Conservation (phyloP, 2,113 vertebrate species). For the Syrmaticus mikado region DNA sequence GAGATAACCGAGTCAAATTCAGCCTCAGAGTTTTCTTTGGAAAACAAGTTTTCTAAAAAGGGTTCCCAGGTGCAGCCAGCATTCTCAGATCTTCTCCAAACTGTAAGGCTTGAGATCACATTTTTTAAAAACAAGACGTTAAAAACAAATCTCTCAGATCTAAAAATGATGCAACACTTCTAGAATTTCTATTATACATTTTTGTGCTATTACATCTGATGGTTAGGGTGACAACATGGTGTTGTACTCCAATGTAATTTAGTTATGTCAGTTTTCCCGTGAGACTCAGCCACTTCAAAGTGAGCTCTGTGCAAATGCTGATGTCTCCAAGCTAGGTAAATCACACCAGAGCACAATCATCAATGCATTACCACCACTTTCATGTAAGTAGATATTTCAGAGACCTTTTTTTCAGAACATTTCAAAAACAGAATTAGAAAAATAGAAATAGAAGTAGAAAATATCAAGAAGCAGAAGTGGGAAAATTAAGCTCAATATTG, state of each 20-base stretch:
- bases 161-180: not conserved
- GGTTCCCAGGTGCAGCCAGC: not conserved
- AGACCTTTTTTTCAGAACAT: not conserved
- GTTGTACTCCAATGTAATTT: constrained; percentile 28
- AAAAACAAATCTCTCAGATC: not conserved
- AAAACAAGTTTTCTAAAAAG: not conserved
- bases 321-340: not conserved
- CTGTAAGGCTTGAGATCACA: not conserved
- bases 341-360: not conserved
- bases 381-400: not conserved
- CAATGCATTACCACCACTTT: not conserved
- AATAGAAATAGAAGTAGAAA: not conserved
- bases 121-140: not conserved
- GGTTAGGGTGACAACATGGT: not conserved
- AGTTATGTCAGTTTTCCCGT: constrained; percentile 46
- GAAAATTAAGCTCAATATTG: not conserved
- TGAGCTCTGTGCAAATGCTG: not conserved
- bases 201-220: constrained; percentile 27
- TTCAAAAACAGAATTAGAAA: not conserved
- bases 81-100: not conserved
- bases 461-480: not conserved
- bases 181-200: not conserved
- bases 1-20: not conserved
- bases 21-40: not conserved
- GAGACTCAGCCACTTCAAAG: constrained; percentile 5